Evolutionary conservation across 2,888 invertebrate species (phyloP).

Genomic region (Ethmia dodecea): DNA sequence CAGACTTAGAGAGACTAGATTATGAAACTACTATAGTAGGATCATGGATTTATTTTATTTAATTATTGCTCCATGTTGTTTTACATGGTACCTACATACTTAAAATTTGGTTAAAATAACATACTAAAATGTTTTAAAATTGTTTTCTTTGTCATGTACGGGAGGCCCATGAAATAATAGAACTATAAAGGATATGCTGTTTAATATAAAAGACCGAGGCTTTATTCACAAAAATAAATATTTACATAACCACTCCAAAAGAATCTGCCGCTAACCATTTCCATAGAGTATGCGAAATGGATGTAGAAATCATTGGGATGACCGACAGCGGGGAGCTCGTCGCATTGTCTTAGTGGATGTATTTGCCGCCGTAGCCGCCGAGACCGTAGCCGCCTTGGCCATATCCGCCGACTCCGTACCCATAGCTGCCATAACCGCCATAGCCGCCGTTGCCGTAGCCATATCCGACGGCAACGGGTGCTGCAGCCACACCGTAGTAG

Average conservation of each 20-base stretch:
- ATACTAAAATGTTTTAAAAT: no score
- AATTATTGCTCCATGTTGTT: no score
- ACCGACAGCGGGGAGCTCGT: slow-evolving; percentile 16
- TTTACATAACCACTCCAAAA: slow-evolving; percentile 3
- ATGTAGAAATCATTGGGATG: slow-evolving; percentile 49
- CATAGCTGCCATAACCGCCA: slow-evolving; percentile 21
- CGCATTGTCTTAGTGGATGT: slow-evolving; percentile 25
- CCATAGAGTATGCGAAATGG: slow-evolving; percentile 52
- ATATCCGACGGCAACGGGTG: slow-evolving; percentile 14
- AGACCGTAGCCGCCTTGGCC: slow-evolving; percentile 12
- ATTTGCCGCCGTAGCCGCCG: slow-evolving; percentile 23
- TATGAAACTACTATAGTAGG: no score
- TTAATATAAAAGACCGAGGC: not conserved
- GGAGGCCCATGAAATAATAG: no score
- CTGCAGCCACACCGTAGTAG: slow-evolving; percentile 21
- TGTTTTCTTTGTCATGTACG: no score
- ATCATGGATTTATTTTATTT: no score
- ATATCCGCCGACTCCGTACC: slow-evolving; percentile 15
- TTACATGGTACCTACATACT: no score
- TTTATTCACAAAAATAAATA: not conserved
- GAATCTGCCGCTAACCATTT: slow-evolving; percentile 62
- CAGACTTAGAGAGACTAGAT: no score
- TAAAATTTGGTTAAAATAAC: no score
- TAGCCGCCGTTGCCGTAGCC: slow-evolving; percentile 22
- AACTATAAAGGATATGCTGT: no score